Evolutionary conservation across 2,113 vertebrate species (phyloP), one percentile per base, ranked within the genome.

Genomic region (Pelecanoides urinatrix): DNA sequence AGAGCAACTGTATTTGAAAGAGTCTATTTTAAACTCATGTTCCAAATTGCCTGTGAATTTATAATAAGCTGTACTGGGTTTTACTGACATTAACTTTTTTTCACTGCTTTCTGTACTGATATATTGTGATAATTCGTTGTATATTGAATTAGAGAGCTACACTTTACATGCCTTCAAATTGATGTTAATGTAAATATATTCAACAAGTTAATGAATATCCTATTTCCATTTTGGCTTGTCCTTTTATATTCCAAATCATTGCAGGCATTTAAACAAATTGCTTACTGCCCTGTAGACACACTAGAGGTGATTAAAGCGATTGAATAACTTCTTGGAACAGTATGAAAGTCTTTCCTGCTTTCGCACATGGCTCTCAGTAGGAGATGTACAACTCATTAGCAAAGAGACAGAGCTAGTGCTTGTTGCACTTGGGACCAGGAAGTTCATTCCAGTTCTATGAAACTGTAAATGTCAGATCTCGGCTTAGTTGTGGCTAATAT

Each of bases 381-480:
- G 40, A 50, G 52, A 47, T 58, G 25, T 59, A 12, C 21, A 77
- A 36, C 55, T 96, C 25, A 14, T 97, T 90, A 94, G 44, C n/a
- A 74, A 93, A 92, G 68, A 94, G 40, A 67, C 59, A 82, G 61
- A 78, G 14, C n/a, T 83, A 50, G 32, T 81, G 45, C 59, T 76
- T 53, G 17, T 86, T 93, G 32, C 52, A 66, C 27, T 29, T 30
- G 16, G 22, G 66, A 88, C 52, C 36, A 85, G 50, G 72, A 32
- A 96, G 58, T 26, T 92, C 67, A 80, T 6, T 91, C 42, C 53
- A 72, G 71, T 68, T 94, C 59, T 16, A 7, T 59, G 47, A 86
- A 97, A 95, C 59, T 76, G 34, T 94, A 96, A 96, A 98, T 97
- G 85, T 96, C 92, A 96, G 65, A 91, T 96, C 74, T 95, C 15